A percentile compares a stretch with the other conserved stretches of the same genome.
Evolutionary conservation across 2,113 vertebrate genomes (phyloP).

Genomic region (Leptobrachium ailaonicum): DNA sequence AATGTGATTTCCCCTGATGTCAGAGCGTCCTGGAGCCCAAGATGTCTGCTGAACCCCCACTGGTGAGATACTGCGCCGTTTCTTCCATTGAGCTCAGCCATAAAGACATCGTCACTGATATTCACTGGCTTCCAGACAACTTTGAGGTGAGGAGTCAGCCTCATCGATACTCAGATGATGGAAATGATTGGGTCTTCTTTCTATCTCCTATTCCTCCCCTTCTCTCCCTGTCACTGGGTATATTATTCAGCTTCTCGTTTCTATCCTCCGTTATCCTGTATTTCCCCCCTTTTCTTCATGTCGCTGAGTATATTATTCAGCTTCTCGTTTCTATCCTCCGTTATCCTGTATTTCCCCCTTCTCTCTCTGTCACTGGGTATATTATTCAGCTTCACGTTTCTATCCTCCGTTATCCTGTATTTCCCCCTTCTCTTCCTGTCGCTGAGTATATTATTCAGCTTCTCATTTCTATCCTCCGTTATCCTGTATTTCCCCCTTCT

Average conservation of each 20-base stretch:
- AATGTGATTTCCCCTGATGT: not conserved
- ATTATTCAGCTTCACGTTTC: not conserved
- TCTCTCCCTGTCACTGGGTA: no score
- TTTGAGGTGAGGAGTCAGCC: constrained; percentile 73
- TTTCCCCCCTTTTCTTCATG: no score
- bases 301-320: no score
- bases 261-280: no score
- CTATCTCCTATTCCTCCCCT: no score
- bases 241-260: no score
- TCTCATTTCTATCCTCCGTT: no score
- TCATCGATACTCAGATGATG: no score
- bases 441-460: no score
- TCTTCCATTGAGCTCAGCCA: constrained; percentile 77
- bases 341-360: not conserved
- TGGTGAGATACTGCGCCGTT: constrained; percentile 72
- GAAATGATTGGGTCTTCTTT: no score
- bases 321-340: not conserved
- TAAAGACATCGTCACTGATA: constrained; percentile 75
- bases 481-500: no score
- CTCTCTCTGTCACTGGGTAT: not conserved
- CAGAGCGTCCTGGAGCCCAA: constrained; percentile 52
- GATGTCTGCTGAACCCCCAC: constrained; percentile 57
- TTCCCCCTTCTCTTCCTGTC: no score
- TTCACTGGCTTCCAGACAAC: constrained; percentile 81
- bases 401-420: not conserved